These are phyloP conservation scores for Corythornis madagascariensis DNA, from an alignment of 2,113 vertebrate genomes.

Conservation along the genomic window DNA sequence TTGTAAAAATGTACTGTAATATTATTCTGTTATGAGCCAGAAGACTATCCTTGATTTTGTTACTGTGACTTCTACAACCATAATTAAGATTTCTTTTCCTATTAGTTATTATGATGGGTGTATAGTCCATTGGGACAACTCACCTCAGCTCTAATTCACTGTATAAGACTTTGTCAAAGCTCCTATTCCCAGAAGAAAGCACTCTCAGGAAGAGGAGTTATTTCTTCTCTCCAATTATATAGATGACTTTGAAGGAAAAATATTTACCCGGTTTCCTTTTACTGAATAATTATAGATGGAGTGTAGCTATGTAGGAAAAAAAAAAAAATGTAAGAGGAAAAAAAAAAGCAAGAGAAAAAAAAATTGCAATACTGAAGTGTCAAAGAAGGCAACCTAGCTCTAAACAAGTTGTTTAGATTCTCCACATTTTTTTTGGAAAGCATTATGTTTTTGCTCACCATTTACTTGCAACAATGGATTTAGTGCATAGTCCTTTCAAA, in stretches of 20 bases:
- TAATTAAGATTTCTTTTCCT: neutral
- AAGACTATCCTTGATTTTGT: constrained; percentile 13
- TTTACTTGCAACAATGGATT: neutral
- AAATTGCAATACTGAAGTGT: neutral
- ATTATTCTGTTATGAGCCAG: constrained; percentile 23
- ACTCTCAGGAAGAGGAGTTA: neutral
- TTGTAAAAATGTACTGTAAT: constrained; percentile 58
- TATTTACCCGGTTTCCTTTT: neutral
- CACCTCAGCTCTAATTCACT: neutral
- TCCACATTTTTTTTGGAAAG: neutral
- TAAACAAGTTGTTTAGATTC: neutral
- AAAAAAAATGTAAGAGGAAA: too few relatives aligned
- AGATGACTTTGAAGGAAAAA: constrained; percentile 15
- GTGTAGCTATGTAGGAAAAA: neutral
- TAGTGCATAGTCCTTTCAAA: neutral
- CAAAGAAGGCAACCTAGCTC: neutral
- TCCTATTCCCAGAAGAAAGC: neutral
- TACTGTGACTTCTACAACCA: constrained; percentile 34
- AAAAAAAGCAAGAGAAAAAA: neutral
- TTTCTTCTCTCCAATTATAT: neutral
- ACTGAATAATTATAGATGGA: neutral
- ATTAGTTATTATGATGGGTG: neutral
- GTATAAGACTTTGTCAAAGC: neutral
- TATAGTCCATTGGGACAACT: neutral
- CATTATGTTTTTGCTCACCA: neutral